Base-by-base conservation (phyloP, 2,797 vertebrate species). In the Mormyrus proboscirostris region DNA sequence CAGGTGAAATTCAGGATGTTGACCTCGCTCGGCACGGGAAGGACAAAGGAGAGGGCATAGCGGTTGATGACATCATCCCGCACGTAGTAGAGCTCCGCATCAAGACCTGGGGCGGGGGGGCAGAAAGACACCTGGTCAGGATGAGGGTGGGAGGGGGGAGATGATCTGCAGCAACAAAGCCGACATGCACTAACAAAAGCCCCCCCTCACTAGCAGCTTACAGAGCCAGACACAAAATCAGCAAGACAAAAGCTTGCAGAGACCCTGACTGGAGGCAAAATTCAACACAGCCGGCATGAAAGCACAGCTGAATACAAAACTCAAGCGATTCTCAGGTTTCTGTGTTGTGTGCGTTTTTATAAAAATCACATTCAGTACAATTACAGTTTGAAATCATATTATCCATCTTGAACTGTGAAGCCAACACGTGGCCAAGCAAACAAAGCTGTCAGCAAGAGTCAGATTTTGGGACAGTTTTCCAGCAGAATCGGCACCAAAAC, bases 31-130 rank as follows among this genome's bases (percentile, higher is more conserved):
- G 98, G 97, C 91, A 99, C 96, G 1, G 98, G 96, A 90, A 99
- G 95, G 90, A 97, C 97, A 95, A 99, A 99, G 91, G 98, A 98
- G n/a, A 99, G 95, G 0, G 99, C 99, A 0, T 98, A 98, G 92
- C 97, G 95, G 95, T 97, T 99, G 90, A 99, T 96, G 93, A 99
- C 95, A 84, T 97, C 97, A 79, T 99, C 97, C 90, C 98, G 96
- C 92, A 99, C 97, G 0, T 99, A 99, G 91, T 98, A 99, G 90
- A 99, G 94, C 93, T 99, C 98, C 85, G 99, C 99, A 91, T 99
- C 97, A 2, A 99, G 96, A 93, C 98, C 98, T 99, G 19, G 4
- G 29, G 51, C 89, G 85, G 38, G 53, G 9, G 9, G 29, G 85
- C 19, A 90, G 16, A 83, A 53, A 59, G 0, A 90, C n/a, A n/a